Conservation (phyloP, 2,888 invertebrate genomes). For the Drosophila birchii region DNA sequence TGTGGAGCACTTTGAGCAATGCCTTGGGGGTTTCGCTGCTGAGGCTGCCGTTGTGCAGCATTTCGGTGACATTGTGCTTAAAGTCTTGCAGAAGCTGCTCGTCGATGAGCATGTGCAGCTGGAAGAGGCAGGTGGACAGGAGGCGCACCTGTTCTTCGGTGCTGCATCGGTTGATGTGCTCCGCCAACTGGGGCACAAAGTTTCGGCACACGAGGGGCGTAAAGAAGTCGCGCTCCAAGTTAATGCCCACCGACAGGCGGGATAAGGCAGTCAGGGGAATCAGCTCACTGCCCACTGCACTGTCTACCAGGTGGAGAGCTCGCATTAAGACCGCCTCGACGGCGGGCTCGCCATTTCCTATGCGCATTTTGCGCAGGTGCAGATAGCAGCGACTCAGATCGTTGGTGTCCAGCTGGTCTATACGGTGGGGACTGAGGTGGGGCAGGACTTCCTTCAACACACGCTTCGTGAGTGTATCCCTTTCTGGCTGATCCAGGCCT, state of each 20-base stretch:
- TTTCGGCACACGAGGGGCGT: constrained; percentile 83
- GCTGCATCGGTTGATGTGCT: constrained; percentile 79
- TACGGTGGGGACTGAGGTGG: constrained; percentile 74
- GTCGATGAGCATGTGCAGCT: constrained; percentile 83
- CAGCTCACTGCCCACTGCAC: constrained; percentile 46
- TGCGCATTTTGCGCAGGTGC: constrained; percentile 85
- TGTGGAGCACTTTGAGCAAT: constrained; percentile 81
- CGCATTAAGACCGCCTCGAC: constrained; percentile 82
- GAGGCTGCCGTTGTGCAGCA: constrained; percentile 80
- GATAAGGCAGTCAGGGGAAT: constrained; percentile 84
- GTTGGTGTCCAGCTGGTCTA: constrained; percentile 81
- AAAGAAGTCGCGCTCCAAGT: constrained; percentile 83
- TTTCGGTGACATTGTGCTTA: constrained; percentile 79
- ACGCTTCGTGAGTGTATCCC: constrained; percentile 16
- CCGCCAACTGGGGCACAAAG: constrained; percentile 83
- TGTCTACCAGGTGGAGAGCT: constrained; percentile 72
- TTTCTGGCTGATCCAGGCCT: constrained; percentile 6
- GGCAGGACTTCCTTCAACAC: constrained; percentile 56
- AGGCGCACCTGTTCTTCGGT: constrained; percentile 84
- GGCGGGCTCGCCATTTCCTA: constrained; percentile 77
- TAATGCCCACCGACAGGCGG: constrained; percentile 84
- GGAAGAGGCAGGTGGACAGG: constrained; percentile 85
- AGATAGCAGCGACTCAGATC: constrained; percentile 85
- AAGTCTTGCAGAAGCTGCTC: constrained; percentile 82
- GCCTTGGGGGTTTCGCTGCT: constrained; percentile 68